Evolutionary conservation across 1,140 invertebrate genomes (phyloP).

Genomic region (Habropoda laboriosa): DNA sequence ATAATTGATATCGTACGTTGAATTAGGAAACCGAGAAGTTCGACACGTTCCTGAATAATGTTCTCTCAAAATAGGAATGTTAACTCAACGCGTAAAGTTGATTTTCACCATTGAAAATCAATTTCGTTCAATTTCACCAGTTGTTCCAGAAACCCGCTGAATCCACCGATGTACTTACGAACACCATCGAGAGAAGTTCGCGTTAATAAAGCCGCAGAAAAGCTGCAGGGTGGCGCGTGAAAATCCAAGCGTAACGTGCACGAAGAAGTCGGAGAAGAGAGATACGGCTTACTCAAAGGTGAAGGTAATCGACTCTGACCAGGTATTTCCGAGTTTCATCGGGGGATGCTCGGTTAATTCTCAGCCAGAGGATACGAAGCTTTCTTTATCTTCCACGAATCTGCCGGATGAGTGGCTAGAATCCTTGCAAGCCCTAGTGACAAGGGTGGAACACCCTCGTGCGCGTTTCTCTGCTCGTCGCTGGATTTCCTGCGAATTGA

Average conservation of each 20-base stretch:
- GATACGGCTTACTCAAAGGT: background rate
- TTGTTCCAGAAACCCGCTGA: background rate
- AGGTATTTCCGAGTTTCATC: conserved; percentile 16
- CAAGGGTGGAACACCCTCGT: background rate
- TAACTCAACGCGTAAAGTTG: no score
- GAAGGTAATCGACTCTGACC: background rate
- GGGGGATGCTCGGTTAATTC: conserved; percentile 40
- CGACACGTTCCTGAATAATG: no score
- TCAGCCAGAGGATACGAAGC: conserved; percentile 3
- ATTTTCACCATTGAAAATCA: no score
- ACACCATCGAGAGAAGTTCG: background rate
- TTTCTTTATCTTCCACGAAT: conserved; percentile 26
- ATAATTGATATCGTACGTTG: no score
- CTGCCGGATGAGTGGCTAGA: conserved; percentile 10
- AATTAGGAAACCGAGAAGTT: no score
- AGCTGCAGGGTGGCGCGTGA: background rate
- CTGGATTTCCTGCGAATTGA: conserved; percentile 7
- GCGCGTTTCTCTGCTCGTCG: background rate
- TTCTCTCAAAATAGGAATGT: no score
- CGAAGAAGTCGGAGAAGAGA: background rate
- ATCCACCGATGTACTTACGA: no score
- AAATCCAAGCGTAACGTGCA: background rate
- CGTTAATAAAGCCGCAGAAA: background rate
- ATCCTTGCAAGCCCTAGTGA: background rate
- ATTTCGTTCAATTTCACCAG: no score